phyloP scores from a whole-genome alignment of 1,140 invertebrate species.

The Macrobrachium rosenbergii region DNA sequence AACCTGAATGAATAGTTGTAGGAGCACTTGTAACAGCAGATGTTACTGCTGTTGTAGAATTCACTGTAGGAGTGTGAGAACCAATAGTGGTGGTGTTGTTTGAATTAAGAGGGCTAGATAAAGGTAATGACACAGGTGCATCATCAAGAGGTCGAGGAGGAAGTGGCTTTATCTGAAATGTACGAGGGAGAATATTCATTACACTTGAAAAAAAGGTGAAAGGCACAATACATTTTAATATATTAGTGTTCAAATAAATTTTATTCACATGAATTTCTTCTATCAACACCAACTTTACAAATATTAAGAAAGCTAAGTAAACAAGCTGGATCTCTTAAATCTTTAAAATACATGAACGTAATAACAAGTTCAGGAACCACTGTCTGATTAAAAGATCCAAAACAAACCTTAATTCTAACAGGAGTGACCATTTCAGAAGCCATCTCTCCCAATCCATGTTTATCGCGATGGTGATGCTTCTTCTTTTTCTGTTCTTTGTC shows the following conservation, averaged over 20 bases:
- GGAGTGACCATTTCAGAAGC: conserved; percentile 65
- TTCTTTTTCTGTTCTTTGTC: conserved; percentile 62
- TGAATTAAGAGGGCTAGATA: neutral
- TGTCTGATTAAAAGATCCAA: neutral
- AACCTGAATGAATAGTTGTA: conserved; percentile 14
- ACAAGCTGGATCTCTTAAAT: no score
- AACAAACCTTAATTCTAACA: conserved; percentile 64
- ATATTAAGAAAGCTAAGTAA: no score
- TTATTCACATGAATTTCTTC: neutral
- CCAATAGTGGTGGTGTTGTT: neutral
- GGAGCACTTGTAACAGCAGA: neutral
- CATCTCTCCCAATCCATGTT: conserved; percentile 59
- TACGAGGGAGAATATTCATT: neutral
- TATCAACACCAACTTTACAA: no score
- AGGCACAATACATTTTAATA: no score
- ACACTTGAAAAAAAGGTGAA: no score
- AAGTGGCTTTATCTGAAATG: no score
- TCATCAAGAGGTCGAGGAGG: neutral
- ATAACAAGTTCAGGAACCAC: neutral
- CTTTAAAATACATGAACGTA: neutral
- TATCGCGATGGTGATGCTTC: conserved; percentile 64
- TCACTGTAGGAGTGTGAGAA: neutral
- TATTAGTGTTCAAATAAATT: no score
- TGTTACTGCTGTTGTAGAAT: neutral
- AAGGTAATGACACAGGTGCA: neutral